A percentile compares a stretch with the other conserved stretches of the same genome.
Evolutionary conservation across 2,888 invertebrate genomes (phyloP).

Genomic region (Apodemia duryi): DNA sequence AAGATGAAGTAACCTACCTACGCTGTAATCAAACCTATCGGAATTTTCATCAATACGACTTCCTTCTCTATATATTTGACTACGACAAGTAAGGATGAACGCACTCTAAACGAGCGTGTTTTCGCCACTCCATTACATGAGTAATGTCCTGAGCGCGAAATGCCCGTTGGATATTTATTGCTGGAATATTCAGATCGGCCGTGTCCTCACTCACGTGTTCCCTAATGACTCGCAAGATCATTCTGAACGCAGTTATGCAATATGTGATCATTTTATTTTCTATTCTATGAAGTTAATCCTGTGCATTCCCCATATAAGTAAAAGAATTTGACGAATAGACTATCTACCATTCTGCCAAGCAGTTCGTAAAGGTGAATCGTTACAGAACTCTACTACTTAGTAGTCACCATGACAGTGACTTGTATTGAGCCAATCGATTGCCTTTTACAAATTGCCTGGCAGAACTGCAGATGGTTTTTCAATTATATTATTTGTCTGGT

Average conservation of each 20-base stretch:
- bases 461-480: no score
- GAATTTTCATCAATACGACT: no score
- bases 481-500: no score
- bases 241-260: background rate
- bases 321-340: no score
- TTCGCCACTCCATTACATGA: background rate
- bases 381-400: no score
- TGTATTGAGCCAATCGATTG: no score
- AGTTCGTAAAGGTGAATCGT: no score
- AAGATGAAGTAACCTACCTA: no score
- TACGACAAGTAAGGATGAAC: background rate
- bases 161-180: conserved; percentile 6
- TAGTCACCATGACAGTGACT: no score
- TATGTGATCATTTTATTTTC: background rate
- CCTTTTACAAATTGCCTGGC: no score
- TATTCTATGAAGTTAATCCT: background rate
- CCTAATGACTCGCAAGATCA: background rate
- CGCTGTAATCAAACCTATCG: background rate
- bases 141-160: background rate
- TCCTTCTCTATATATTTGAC: background rate
- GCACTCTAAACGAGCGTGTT: background rate
- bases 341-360: no score
- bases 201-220: conserved; percentile 5
- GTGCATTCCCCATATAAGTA: no score
- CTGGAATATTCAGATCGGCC: conserved; percentile 1